Base-by-base conservation (phyloP, 1,140 invertebrate species). In the Penaeus indicus region DNA sequence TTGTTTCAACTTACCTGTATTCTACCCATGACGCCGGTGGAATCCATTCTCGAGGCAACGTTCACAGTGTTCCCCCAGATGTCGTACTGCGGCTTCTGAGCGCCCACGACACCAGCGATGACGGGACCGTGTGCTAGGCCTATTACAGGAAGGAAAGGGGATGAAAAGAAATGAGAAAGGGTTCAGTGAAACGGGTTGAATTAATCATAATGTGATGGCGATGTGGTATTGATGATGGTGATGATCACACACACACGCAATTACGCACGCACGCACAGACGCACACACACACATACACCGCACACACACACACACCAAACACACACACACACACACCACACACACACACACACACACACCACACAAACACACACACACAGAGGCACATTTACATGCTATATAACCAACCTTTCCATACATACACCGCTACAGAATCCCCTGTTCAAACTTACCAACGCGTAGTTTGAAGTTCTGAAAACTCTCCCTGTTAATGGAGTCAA, bases 31-130 rank as follows among this genome's bases (percentile, higher is more conserved):
- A 96, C 94, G 0, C 98, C 98, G 88, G 97, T 98, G 90, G 97
- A 98, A 92, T 99, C 98, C 98, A 99, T 99, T 54, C 98, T 93
- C 16, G 97, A 98, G 21, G 95, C 95, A 0, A 99, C 97, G 93
- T 99, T 99, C 0, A 99, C 98, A 0, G 98, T 98, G 93, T 99
- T 99, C 5, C 98, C 97, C 98, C 98, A 99, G 91, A 95, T 99
- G 91, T 99, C 98, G 93, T 99, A 99, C 92, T 99, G 98, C 0
- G 98, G 98, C 92, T 99, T 99, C 92, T 98, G 97, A 0, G 98
- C 97, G 0, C 98, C 98, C 38, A 99, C 97, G 19, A 99, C 96
- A 0, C 96, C 97, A 0, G 97, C 97, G 92, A 99, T 98, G 4
- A 99, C 97, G 0, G 98, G 97, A 0, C 98, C 98, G 92, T 99